Evolutionary conservation across 2,797 vertebrate species (phyloP), one percentile per base, ranked within the genome.

Genomic region (Molossus molossus): DNA sequence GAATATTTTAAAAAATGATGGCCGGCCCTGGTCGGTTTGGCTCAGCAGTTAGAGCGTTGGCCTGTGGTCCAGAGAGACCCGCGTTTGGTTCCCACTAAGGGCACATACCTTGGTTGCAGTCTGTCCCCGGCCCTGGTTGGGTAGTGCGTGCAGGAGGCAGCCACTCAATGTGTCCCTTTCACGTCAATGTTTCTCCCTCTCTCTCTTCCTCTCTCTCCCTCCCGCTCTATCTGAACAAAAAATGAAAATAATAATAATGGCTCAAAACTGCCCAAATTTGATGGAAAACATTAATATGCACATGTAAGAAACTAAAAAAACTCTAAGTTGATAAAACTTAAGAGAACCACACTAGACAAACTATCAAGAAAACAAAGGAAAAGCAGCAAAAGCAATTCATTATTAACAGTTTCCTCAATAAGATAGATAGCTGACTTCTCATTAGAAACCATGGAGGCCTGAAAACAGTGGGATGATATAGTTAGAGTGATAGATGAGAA

Each of bases 311-410:
- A 18, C 3, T 83, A 53, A 65, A 70, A n/a, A 79, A 91, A 82
- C 20, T 77, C 53, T 45, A 60, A 65, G 58, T 29, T 81, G 23
- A 25, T 91, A 40, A 81, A 65, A 91, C 9, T n/a, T 33, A 81
- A 94, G 60, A 50, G 45, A 73, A 48, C 37, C 37, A 81, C 12
- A 85, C 45, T 89, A 79, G 45, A 90, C 48, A 82, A 90, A 77
- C 81, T 76, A 14, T 37, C 25, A 65, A 72, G n/a, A 88, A 87
- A 25, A 76, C 69, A 90, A 75, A 87, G 13, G 9, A 81, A 40
- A 85, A 88, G n/a, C 17, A 37, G 37, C 21, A 48, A 88, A 92
- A 84, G 55, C 40, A 84, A n/a, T 84, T 84, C 10, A 69, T 79
- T 15, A 58, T 23, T 21, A 58, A 80, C 23, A 92, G 50, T 70